These are phyloP conservation scores for Polymixis lichenea DNA, from an alignment of 2,888 invertebrate species.

Conservation along the genomic window DNA sequence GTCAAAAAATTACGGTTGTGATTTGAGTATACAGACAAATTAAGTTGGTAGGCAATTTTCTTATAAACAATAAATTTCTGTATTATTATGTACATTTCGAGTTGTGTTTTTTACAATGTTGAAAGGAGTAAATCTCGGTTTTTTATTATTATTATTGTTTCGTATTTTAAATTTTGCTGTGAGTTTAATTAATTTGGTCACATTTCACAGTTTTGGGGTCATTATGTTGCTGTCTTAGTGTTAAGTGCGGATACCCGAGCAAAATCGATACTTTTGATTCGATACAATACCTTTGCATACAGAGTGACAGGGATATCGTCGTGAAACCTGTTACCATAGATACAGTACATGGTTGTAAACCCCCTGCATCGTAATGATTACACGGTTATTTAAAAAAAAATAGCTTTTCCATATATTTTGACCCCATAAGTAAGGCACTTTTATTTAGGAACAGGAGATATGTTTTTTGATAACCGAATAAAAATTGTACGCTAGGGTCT, in stretches of 20 bases:
- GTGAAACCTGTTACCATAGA: too few species aligned
- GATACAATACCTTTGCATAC: not conserved
- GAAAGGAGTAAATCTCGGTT: not conserved
- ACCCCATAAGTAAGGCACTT: too few species aligned
- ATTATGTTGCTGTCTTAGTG: not conserved
- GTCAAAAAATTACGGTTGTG: not conserved
- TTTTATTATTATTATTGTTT: not conserved
- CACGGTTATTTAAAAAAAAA: too few species aligned
- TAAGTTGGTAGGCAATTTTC: not conserved
- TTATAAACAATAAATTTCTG: not conserved
- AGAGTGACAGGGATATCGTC: too few species aligned
- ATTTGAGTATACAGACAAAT: not conserved
- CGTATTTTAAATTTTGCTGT: slow-evolving; percentile 32
- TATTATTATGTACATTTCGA: not conserved
- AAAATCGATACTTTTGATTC: not conserved
- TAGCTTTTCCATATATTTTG: too few species aligned
- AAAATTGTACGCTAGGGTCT: too few species aligned
- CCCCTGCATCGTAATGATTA: too few species aligned
- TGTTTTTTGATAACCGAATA: too few species aligned
- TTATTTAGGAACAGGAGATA: too few species aligned
- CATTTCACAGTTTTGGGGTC: not conserved
- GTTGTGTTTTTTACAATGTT: not conserved
- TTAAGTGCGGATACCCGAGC: not conserved
- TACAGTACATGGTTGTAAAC: too few species aligned
- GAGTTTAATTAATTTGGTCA: slow-evolving; percentile 35